Evolutionary conservation across 2,113 vertebrate genomes (phyloP), one percentile per base, ranked within the genome.

Genomic region (Sprattus sprattus): DNA sequence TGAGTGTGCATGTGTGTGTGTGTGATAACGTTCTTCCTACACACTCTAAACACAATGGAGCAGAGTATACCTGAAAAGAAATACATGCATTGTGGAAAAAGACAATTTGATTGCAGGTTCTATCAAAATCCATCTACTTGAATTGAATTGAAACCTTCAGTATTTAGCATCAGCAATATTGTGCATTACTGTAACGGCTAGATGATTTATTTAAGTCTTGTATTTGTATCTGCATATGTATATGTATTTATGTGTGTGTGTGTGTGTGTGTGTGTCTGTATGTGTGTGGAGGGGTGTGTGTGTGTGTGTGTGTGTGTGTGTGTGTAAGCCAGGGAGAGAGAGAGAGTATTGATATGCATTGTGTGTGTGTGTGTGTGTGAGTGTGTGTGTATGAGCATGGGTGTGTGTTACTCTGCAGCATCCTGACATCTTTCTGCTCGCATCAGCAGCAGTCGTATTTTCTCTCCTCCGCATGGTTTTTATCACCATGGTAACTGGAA

Each of bases 401-500:
- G 57, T 64, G 57, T 64, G 57, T 64, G n/a, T 64, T 64, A 8
- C 20, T 64, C 20, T 64, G 22, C 57, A 64, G 57, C 20, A n/a
- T 9, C 57, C 57, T 89, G 92, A 93, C 91, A 91, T 89, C 92
- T 92, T 94, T 92, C 93, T 92, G 92, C 93, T 93, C 92, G 90
- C 94, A 94, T 91, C 91, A 91, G 86, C 87, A 91, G 3, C 50
- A 83, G 32, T 45, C 91, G 89, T 91, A 90, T 92, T 91, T 89
- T 92, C n/a, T 92, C 92, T 94, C 71, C 87, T 90, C 94, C 93
- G 92, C 94, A 95, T 88, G 90, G 89, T 91, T 93, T 91, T 87
- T 87, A 15, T 95, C 90, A 60, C 93, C 92, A 95, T 94, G 90
- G 92, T 91, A 95, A 95, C 94, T 90, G 25, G 50, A 82, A 82